phyloP scores from a whole-genome alignment of 2,888 invertebrate genomes.

The Agrochola circellaris region DNA sequence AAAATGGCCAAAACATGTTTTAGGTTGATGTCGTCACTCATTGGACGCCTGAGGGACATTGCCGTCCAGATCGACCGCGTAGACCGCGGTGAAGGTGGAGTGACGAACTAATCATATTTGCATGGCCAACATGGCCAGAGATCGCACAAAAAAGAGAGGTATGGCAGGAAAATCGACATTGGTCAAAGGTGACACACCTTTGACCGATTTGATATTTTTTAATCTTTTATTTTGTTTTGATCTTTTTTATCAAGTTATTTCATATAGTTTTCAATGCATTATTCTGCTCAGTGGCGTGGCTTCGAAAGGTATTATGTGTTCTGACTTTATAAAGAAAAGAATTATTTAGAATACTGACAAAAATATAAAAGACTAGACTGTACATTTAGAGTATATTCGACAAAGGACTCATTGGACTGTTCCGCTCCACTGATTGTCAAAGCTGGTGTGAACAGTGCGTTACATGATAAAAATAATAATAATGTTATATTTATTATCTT shows the following conservation, averaged over 20 bases:
- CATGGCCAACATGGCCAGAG: no score
- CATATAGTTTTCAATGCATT: no score
- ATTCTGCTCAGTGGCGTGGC: neutral
- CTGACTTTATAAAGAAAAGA: neutral
- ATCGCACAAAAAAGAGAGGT: neutral
- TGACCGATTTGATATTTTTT: no score
- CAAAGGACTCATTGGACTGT: constrained; percentile 61
- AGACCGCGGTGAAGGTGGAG: neutral
- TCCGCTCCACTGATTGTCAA: constrained; percentile 72
- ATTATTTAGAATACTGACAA: neutral
- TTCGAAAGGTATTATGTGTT: neutral
- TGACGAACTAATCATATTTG: neutral
- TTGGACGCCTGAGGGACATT: neutral
- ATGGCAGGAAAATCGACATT: no score
- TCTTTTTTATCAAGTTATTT: no score
- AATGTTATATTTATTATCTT: constrained; percentile 31
- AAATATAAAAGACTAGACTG: neutral
- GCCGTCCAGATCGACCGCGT: neutral
- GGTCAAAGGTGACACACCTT: no score
- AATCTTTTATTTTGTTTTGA: no score
- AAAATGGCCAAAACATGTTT: neutral
- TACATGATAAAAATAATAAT: constrained; percentile 46
- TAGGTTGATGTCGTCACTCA: neutral
- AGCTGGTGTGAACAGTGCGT: constrained; percentile 63
- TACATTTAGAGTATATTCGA: constrained; percentile 34